Evolutionary conservation across 2,888 invertebrate species (phyloP), one percentile per base, ranked within the genome.

Genomic region (Drosophila tanythrix): DNA sequence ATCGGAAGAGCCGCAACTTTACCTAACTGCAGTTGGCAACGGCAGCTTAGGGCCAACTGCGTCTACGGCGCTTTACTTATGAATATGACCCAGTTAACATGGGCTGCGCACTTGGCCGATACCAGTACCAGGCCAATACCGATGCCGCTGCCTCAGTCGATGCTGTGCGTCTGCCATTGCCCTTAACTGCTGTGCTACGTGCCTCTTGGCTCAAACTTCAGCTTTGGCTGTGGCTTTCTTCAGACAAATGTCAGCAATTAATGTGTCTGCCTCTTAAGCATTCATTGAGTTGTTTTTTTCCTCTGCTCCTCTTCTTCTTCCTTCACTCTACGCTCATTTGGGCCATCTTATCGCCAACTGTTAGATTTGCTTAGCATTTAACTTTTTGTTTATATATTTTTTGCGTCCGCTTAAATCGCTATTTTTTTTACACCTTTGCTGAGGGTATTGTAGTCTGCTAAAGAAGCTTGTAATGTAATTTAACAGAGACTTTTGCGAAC

Each of bases 41-140:
- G 83, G 82, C 74, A 74, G 61, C 76, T 82, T 67, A 81, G 70
- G 67, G 79, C 83, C 76, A 29, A 51, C 60, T 59, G 50, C 56
- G 56, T 59, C 40, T 36, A 31, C 66, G 74, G 83, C 77, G 90
- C 80, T 83, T 88, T 88, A 88, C 90, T 87, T 88, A 87, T 78
- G 79, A 83, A 87, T 88, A 80, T 87, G 88, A 88, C 90, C 88
- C 83, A 88, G 76, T 84, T 89, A 74, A 61, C 63, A 21, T 31
- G 61, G 67, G 64, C 76, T 60, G 79, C 69, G 74, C 66, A 83
- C 72, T 82, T 78, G 67, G 65, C 65, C 40, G 40, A 51, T 52
- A 51, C 15, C n/a, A 29, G 21, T 40, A 51, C 27, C 15, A 48
- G 27, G 35, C 38, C 33, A 15, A 13, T 25, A 10, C 25, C 21